Evolutionary conservation across 2,888 invertebrate species (phyloP), one percentile per base, ranked within the genome.

Genomic region (Crepidodera aurea): DNA sequence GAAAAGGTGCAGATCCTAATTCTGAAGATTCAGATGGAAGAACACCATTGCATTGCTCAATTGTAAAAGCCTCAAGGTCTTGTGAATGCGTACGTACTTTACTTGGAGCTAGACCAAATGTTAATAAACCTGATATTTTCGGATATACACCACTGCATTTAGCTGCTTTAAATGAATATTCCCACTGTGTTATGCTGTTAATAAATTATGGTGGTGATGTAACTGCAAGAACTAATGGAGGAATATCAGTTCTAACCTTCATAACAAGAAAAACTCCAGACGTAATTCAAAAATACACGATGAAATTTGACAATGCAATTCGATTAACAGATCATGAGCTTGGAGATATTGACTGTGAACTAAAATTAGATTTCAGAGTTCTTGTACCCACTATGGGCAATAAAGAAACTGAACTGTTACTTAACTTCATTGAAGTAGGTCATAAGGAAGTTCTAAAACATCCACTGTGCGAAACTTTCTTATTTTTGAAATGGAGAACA

Each of bases 91-190:
- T 91, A 3, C 82, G 87, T 61, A 76, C 88, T 0, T 78, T 92
- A 1, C 78, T 91, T 12, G 84, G 84, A 15, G 87, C 86, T 0
- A 90, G 90, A 0, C 90, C 90, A 0, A 84, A 88, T 74, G 89
- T 92, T 1, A 93, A 94, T 77, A 87, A 86, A 68, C 84, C 91
- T 0, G 93, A 93, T 74, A 86, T 87, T 69, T 92, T 90, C 73
- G 93, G 93, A n/a, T 93, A 93, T 75, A 92, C 93, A 0, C 90
- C 93, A 0, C 79, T 93, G 27, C 93, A 94, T 76, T 86, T 93
- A 42, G 93, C 94, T 0, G 93, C 93, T 0, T 82, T 93, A 22
- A 92, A 93, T 75, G 93, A 93, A 78, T 91, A 90, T 72, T 90
- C 92, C 5, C 85, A 86, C 13, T 90, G 91, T 71, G 92, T 91